These are phyloP conservation scores for Dolichoris vasculosae DNA, from an alignment of 1,140 invertebrate species.

Conservation along the genomic window DNA sequence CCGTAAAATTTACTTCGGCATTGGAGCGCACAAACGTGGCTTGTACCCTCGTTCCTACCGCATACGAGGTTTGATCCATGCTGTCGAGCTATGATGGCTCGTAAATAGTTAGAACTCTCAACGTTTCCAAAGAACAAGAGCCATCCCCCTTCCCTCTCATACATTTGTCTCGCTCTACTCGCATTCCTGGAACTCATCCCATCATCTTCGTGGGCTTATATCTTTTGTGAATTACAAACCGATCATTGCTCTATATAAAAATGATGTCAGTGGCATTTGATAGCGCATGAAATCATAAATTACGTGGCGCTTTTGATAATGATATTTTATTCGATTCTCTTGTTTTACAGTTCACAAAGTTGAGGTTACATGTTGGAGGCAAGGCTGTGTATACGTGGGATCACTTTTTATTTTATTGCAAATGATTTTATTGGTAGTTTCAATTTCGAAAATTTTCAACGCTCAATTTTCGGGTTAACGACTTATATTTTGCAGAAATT, in stretches of 20 bases:
- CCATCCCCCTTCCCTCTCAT: too few species aligned
- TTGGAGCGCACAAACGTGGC: background rate
- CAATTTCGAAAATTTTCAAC: too few species aligned
- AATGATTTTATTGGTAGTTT: background rate
- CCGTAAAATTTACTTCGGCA: conserved; percentile 40
- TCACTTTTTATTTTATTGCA: background rate
- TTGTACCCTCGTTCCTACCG: background rate
- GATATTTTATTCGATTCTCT: background rate
- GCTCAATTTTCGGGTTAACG: background rate
- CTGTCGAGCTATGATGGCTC: conserved; percentile 29
- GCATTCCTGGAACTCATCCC: background rate
- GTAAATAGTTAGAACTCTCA: conserved; percentile 49
- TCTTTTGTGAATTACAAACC: background rate
- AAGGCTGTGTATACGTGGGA: background rate
- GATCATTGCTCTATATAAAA: background rate
- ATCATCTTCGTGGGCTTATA: background rate
- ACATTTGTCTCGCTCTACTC: background rate
- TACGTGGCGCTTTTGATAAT: background rate
- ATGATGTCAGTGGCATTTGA: background rate
- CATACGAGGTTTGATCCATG: background rate
- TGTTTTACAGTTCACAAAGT: background rate
- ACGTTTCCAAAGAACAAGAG: conserved; percentile 42
- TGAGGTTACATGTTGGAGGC: background rate
- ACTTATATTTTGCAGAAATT: background rate
- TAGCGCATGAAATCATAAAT: background rate